These are phyloP conservation scores for Meteorus sp. DNA, from an alignment of 1,140 invertebrate species.

Conservation along the genomic window DNA sequence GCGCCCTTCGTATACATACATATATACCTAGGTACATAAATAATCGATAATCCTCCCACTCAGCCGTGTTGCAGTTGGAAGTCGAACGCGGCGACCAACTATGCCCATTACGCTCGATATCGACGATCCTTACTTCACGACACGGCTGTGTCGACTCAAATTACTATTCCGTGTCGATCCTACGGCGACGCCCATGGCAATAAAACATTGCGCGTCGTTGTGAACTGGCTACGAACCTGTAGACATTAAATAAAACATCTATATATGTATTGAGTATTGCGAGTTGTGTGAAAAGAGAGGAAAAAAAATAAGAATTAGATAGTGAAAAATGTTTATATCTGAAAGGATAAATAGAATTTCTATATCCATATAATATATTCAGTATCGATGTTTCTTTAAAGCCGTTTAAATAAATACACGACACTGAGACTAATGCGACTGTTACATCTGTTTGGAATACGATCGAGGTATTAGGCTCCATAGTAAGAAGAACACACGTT, in stretches of 20 bases:
- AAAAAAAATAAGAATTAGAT: not conserved
- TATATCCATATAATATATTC: not conserved
- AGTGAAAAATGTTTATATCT: no score
- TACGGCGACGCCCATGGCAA: slow-evolving; percentile 8
- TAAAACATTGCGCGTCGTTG: slow-evolving; percentile 3
- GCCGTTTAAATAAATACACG: slow-evolving; percentile 7
- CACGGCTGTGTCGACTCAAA: slow-evolving; percentile 9
- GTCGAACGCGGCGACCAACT: slow-evolving; percentile 5
- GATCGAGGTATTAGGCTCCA: not conserved
- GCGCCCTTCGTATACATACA: no score
- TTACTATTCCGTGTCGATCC: slow-evolving; percentile 21
- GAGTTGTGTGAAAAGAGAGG: not conserved
- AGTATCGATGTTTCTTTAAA: not conserved
- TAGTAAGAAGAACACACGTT: slow-evolving; percentile 23
- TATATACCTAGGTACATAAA: no score
- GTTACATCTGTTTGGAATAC: slow-evolving; percentile 2
- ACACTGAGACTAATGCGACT: slow-evolving; percentile 12
- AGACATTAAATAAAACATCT: not conserved
- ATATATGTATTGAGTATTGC: not conserved
- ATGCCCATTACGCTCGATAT: slow-evolving; percentile 8
- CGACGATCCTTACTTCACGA: slow-evolving; percentile 10
- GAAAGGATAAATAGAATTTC: not conserved
- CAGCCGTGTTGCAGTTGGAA: no score
- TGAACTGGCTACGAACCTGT: not conserved
- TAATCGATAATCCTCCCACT: no score